Percentiles rank a stretch among this genome's conserved stretches.
Evolutionary conservation across 1,140 invertebrate genomes (phyloP).

Genomic region (Drosophila grimshawi): DNA sequence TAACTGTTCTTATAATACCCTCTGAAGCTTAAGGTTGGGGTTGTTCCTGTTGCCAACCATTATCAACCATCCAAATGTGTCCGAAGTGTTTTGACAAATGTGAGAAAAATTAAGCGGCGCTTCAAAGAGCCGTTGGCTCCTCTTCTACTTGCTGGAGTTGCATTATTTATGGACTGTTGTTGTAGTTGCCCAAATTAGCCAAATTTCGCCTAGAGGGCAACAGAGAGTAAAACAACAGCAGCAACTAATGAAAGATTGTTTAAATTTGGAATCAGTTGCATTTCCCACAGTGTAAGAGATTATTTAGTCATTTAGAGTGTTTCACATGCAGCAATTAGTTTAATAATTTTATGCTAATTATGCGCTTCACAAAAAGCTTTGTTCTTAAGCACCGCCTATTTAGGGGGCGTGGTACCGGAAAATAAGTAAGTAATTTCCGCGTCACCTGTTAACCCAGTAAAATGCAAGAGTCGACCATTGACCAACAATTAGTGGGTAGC

Average conservation of each 20-base stretch:
- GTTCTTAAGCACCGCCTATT: slow-evolving; percentile 53
- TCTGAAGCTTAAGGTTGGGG: neutral
- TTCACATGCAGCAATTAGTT: slow-evolving; percentile 75
- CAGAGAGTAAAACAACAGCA: neutral
- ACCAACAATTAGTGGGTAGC: slow-evolving; percentile 66
- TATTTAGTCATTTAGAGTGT: slow-evolving; percentile 35
- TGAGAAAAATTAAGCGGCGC: slow-evolving; percentile 65
- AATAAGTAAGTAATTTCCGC: slow-evolving; percentile 51
- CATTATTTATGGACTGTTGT: slow-evolving; percentile 69
- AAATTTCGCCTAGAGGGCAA: slow-evolving; percentile 45
- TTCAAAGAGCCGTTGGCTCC: slow-evolving; percentile 54
- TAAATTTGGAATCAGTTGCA: slow-evolving; percentile 56
- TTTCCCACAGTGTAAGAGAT: slow-evolving; percentile 58
- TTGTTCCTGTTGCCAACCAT: neutral
- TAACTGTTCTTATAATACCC: slow-evolving; percentile 6
- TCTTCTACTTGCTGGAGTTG: slow-evolving; percentile 31
- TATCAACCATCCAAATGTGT: neutral
- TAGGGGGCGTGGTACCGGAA: slow-evolving; percentile 60
- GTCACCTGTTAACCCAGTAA: slow-evolving; percentile 77
- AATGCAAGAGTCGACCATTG: slow-evolving; percentile 56
- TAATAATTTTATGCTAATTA: slow-evolving; percentile 79
- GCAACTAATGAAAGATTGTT: slow-evolving; percentile 56
- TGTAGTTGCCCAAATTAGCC: slow-evolving; percentile 64
- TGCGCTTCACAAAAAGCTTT: slow-evolving; percentile 33
- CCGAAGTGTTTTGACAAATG: slow-evolving; percentile 68